A percentile compares a stretch with the other conserved stretches of the same genome.
These are phyloP conservation scores for Littorina saxatilis DNA, from an alignment of 1,140 invertebrate genomes.

Conservation along the genomic window DNA sequence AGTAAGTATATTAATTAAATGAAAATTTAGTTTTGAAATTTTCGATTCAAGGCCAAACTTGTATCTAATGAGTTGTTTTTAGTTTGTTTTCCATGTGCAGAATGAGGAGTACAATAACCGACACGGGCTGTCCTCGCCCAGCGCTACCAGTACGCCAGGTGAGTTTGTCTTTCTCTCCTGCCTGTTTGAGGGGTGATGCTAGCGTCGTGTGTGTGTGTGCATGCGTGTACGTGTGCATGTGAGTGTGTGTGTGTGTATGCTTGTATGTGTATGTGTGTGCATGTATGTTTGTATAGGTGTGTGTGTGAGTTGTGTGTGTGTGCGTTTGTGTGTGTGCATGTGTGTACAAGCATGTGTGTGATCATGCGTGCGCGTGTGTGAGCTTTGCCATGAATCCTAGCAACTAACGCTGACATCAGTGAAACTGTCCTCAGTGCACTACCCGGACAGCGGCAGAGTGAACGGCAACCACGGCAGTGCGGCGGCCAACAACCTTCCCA, in stretches of 20 bases:
- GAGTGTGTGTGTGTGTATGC: not conserved
- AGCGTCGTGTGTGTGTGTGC: not conserved
- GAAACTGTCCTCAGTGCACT: slow-evolving; percentile 56
- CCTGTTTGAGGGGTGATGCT: not conserved
- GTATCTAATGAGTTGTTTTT: not conserved
- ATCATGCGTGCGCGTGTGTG: no score
- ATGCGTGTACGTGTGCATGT: not conserved
- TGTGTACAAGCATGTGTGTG: not conserved
- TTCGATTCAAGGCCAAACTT: no score
- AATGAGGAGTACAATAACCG: slow-evolving; percentile 51
- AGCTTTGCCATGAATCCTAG: no score
- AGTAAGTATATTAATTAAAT: no score
- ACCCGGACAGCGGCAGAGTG: slow-evolving; percentile 33
- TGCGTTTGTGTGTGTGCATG: no score
- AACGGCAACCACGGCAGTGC: slow-evolving; percentile 39
- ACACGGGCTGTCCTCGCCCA: slow-evolving; percentile 57
- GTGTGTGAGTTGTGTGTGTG: no score
- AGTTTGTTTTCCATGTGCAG: slow-evolving; percentile 18
- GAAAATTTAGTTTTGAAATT: no score
- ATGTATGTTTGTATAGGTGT: no score
- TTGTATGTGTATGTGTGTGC: not conserved
- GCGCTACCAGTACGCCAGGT: slow-evolving; percentile 70
- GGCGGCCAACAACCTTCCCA: slow-evolving; percentile 38
- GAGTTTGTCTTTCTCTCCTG: no score
- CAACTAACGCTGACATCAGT: no score